Evolutionary conservation across 2,888 invertebrate species (phyloP).

Genomic region (Parnassius glacialis): DNA sequence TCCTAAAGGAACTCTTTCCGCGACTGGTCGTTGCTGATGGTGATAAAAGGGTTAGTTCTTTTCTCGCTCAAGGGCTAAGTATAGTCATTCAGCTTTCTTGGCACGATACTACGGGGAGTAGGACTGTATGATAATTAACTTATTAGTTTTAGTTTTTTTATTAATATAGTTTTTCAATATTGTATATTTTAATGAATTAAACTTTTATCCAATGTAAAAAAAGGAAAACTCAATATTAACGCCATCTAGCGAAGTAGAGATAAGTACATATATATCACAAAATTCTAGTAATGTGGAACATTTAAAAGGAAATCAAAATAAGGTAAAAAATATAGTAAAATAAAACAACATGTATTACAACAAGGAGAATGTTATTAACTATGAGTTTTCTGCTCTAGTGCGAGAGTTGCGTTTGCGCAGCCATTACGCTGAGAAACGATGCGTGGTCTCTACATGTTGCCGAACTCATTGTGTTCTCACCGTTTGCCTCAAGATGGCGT

Average conservation of each 20-base stretch:
- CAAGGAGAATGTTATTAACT: conserved; percentile 42
- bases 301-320: background rate
- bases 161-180: too few species aligned
- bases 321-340: background rate
- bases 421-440: conserved; percentile 59
- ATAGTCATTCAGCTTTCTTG: too few species aligned
- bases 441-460: conserved; percentile 39
- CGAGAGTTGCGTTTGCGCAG: conserved; percentile 52
- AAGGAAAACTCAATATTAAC: background rate
- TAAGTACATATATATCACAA: background rate
- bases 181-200: too few species aligned
- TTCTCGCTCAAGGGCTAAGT: too few species aligned
- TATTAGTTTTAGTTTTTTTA: too few species aligned
- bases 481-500: conserved; percentile 62
- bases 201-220: too few species aligned
- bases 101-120: too few species aligned
- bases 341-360: conserved; percentile 50
- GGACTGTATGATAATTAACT: too few species aligned
- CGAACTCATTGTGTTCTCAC: conserved; percentile 48
- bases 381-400: conserved; percentile 60
- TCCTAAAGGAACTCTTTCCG: too few species aligned
- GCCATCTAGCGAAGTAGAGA: conserved; percentile 12
- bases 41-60: too few species aligned
- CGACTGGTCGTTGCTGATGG: too few species aligned
- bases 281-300: background rate